Conservation (phyloP, 2,888 invertebrate genomes). For the Dioctria rufipes region DNA sequence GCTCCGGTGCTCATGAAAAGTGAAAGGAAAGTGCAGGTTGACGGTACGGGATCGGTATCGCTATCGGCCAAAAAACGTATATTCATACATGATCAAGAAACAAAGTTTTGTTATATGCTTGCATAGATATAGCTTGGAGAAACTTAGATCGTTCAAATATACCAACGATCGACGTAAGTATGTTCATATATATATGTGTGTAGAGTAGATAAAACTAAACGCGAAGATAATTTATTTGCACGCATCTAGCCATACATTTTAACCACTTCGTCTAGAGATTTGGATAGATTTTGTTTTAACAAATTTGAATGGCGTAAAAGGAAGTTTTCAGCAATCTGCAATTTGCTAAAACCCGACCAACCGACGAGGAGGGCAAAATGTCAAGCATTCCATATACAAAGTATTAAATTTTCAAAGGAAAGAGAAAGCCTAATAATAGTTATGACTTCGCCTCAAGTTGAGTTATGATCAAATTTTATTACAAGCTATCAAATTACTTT, state of each 20-base stretch:
- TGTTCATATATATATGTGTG: slow-evolving; percentile 35
- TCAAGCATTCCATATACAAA: slow-evolving; percentile 27
- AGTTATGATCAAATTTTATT: no score
- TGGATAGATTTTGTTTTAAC: slow-evolving; percentile 5
- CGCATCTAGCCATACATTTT: slow-evolving; percentile 57
- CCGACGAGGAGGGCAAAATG: slow-evolving; percentile 37
- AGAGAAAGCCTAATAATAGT: slow-evolving; percentile 25
- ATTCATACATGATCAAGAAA: slow-evolving; percentile 18
- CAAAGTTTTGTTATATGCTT: not conserved
- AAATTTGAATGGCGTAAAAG: slow-evolving; percentile 29
- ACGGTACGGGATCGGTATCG: not conserved
- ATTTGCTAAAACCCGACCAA: slow-evolving; percentile 25
- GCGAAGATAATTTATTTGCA: slow-evolving; percentile 59
- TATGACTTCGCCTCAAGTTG: no score
- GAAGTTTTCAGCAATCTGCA: slow-evolving; percentile 40
- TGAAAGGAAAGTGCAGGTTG: slow-evolving; percentile 59
- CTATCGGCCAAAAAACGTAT: slow-evolving; percentile 38
- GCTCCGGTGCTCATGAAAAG: slow-evolving; percentile 51
- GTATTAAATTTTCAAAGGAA: slow-evolving; percentile 30
- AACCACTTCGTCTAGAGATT: slow-evolving; percentile 26
- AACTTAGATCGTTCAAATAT: not conserved
- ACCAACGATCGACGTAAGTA: no score
- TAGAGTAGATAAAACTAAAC: slow-evolving; percentile 55
- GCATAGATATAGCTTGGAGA: not conserved
- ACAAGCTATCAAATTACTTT: no score